Conservation (phyloP, 2,888 invertebrate genomes). For the Papilio elwesi region DNA sequence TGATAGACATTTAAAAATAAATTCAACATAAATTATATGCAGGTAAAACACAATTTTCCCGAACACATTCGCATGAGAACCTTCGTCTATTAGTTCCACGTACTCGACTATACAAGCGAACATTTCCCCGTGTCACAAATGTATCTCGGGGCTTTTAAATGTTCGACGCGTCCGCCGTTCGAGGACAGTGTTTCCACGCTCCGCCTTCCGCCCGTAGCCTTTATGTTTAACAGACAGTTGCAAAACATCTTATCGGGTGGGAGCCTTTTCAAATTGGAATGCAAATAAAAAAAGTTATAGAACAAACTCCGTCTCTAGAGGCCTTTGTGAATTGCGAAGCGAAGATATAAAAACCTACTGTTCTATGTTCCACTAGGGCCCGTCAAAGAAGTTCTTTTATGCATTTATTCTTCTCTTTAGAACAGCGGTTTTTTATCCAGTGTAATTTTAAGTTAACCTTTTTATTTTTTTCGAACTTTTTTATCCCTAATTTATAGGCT, state of each 20-base stretch:
- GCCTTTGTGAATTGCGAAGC: constrained; percentile 43
- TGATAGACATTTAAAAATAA: too few relatives aligned
- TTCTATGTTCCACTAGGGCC: constrained; percentile 20
- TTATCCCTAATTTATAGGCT: too few relatives aligned
- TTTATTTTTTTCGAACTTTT: background rate
- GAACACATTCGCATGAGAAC: background rate
- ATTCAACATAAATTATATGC: background rate
- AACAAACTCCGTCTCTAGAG: constrained; percentile 41
- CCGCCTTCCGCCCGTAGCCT: constrained; percentile 38
- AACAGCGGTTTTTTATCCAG: background rate
- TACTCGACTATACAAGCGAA: background rate
- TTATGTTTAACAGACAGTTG: constrained; percentile 38
- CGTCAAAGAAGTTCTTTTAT: constrained; percentile 36
- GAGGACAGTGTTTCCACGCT: constrained; percentile 7
- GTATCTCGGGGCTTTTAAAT: constrained; percentile 26
- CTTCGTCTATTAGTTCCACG: constrained; percentile 26
- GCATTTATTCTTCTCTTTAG: constrained; percentile 30
- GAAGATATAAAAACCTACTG: constrained; percentile 50
- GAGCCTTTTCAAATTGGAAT: constrained; percentile 46
- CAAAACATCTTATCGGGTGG: constrained; percentile 37
- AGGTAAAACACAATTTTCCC: background rate
- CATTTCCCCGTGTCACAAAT: constrained; percentile 10
- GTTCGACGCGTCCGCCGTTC: constrained; percentile 34
- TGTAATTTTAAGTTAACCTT: constrained; percentile 25
- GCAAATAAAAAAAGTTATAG: constrained; percentile 45